A percentile compares a stretch with the other conserved stretches of the same genome.
These are phyloP conservation scores for Cyrtonyx montezumae DNA, from an alignment of 2,113 vertebrate species.

Conservation along the genomic window DNA sequence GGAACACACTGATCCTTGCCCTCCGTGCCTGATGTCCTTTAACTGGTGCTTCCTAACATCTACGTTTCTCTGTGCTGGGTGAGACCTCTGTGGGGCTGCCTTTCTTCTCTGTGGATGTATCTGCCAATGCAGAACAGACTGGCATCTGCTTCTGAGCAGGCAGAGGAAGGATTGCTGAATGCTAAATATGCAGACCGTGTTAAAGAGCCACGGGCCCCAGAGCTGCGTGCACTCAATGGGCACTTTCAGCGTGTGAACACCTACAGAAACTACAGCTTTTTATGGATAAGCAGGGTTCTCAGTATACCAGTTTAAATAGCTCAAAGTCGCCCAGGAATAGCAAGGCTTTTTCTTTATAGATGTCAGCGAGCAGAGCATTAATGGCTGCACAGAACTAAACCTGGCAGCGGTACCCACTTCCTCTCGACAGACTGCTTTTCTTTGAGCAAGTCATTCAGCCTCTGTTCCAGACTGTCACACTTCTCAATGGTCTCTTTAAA, in stretches of 20 bases:
- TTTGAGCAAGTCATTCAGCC: conserved; percentile 89
- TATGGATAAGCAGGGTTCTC: not conserved
- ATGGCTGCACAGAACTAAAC: conserved; percentile 37
- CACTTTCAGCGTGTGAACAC: conserved; percentile 36
- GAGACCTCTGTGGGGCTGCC: not conserved
- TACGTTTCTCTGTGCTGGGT: not conserved
- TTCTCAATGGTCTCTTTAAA: conserved; percentile 99
- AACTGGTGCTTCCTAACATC: not conserved
- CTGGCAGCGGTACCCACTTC: conserved; percentile 83
- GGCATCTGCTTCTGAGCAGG: not conserved
- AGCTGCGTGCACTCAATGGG: not conserved
- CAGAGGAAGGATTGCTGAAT: not conserved
- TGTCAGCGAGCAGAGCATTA: not conserved
- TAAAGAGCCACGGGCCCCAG: not conserved
- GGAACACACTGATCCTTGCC: rapidly evolving
- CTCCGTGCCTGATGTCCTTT: not conserved
- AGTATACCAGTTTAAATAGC: conserved; percentile 36
- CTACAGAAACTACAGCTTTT: conserved; percentile 31
- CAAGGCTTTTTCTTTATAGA: not conserved
- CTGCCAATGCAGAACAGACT: not conserved
- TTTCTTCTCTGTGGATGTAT: not conserved
- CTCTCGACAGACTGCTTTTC: conserved; percentile 93
- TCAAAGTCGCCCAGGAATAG: conserved; percentile 21
- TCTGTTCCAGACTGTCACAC: conserved; percentile 93
- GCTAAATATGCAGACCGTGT: not conserved